Evolutionary conservation across 37 sponge, comb jelly and placozoan genomes (phyloP).

Genomic region (Aplysina aerophoba): DNA sequence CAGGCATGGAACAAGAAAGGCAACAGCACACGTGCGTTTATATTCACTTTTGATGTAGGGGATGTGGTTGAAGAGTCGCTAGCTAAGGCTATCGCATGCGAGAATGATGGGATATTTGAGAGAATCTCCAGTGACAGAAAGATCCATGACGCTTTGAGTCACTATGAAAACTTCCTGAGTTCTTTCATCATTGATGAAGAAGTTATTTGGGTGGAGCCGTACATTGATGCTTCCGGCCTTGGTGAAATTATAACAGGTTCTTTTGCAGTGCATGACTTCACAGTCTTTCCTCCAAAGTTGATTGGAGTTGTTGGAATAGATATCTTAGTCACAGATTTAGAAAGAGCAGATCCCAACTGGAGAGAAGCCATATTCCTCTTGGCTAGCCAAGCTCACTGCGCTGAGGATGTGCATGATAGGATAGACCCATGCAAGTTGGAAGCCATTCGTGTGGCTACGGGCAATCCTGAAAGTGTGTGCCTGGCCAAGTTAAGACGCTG

Average conservation of each 20-base stretch:
- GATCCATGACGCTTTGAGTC: neutral
- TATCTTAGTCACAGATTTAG: slow-evolving; percentile 9
- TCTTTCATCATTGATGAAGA: neutral
- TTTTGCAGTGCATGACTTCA: slow-evolving; percentile 8
- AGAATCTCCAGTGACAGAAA: neutral
- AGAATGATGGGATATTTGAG: slow-evolving; percentile 3
- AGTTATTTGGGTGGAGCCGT: slow-evolving; percentile 29
- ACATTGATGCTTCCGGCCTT: slow-evolving; percentile 42
- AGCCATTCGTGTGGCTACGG: slow-evolving; percentile 6
- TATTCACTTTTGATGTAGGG: slow-evolving; percentile 26
- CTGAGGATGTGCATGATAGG: neutral
- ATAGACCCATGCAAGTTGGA: neutral
- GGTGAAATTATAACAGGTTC: slow-evolving; percentile 27
- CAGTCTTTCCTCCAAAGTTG: neutral
- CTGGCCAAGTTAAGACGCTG: neutral
- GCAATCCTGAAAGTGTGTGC: neutral
- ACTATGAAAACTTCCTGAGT: slow-evolving; percentile 40
- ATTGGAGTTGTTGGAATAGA: slow-evolving; percentile 27
- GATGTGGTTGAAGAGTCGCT: neutral
- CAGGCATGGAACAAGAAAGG: neutral
- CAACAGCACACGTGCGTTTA: no score
- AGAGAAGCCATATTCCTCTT: neutral
- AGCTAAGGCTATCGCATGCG: slow-evolving; percentile 25
- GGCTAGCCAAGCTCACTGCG: slow-evolving; percentile 10
- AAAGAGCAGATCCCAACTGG: slow-evolving; percentile 21